Conservation (phyloP, 2,888 invertebrate genomes). For the Dasysyrphus albostriatus region DNA sequence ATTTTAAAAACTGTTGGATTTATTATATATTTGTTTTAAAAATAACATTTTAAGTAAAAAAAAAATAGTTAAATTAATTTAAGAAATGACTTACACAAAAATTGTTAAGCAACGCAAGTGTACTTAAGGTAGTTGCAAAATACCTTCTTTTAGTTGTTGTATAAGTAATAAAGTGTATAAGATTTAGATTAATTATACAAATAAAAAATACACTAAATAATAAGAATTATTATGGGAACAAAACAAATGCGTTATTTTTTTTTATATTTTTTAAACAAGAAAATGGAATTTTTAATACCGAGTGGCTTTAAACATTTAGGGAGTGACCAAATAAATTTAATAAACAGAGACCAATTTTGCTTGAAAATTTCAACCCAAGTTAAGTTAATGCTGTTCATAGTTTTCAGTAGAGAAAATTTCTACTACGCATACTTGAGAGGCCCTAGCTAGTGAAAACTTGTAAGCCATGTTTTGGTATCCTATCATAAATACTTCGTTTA, state of each 20-base stretch:
- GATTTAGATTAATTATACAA: slow-evolving; percentile 72
- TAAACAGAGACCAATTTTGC: too few species aligned
- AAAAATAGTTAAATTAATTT: slow-evolving; percentile 19
- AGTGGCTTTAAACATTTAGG: too few species aligned
- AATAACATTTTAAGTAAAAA: neutral
- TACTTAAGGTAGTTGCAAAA: slow-evolving; percentile 71
- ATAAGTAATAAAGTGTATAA: slow-evolving; percentile 42
- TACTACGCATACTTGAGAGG: too few species aligned
- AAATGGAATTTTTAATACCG: too few species aligned
- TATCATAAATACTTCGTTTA: too few species aligned
- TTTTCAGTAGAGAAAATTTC: too few species aligned
- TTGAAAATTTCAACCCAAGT: too few species aligned
- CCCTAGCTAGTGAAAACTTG: too few species aligned
- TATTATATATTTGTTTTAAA: neutral
- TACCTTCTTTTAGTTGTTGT: slow-evolving; percentile 64
- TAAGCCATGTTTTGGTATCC: too few species aligned
- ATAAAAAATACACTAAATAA: slow-evolving; percentile 52
- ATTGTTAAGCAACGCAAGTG: slow-evolving; percentile 67
- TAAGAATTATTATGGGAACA: slow-evolving; percentile 55
- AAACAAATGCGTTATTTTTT: neutral
- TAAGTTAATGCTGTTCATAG: too few species aligned
- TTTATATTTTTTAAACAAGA: too few species aligned
- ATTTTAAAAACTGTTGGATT: slow-evolving; percentile 37
- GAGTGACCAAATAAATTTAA: too few species aligned
- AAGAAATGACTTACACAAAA: slow-evolving; percentile 22